phyloP scores from a whole-genome alignment of 2,888 invertebrate species.

The Orthosia gracilis region DNA sequence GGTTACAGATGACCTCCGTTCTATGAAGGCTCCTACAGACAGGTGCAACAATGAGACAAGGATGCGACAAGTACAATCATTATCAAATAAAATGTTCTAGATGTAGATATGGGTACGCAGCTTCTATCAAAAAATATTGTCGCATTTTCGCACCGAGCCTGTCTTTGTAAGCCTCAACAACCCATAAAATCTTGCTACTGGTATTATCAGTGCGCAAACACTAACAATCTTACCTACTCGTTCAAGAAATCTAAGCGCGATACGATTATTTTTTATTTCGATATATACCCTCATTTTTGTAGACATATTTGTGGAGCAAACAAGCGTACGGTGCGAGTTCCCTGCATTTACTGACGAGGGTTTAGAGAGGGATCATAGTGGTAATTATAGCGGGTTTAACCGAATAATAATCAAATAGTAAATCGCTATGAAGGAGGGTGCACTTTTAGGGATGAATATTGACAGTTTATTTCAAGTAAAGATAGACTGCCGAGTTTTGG shows the following conservation, averaged over 20 bases:
- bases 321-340: constrained; percentile 60
- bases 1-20: background rate
- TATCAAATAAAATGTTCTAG: too few relatives aligned
- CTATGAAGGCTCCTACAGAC: background rate
- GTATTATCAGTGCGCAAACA: background rate
- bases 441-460: background rate
- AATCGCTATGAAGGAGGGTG: background rate
- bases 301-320: constrained; percentile 61
- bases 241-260: background rate
- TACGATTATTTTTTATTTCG: constrained; percentile 18
- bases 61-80: too few relatives aligned
- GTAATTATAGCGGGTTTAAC: constrained; percentile 15
- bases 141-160: background rate
- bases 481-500: too few relatives aligned
- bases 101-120: too few relatives aligned
- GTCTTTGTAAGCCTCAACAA: background rate
- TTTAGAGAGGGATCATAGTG: constrained; percentile 27
- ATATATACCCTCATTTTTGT: constrained; percentile 45
- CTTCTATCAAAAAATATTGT: background rate
- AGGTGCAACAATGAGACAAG: too few relatives aligned
- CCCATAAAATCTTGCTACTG: background rate
- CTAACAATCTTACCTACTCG: background rate
- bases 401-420: background rate
- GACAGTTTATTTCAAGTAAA: background rate
- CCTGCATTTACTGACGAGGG: constrained; percentile 66